A percentile compares a stretch with the other conserved stretches of the same genome.
These are phyloP conservation scores for Pogonocherus hispidulus DNA, from an alignment of 2,888 invertebrate species.

Conservation along the genomic window DNA sequence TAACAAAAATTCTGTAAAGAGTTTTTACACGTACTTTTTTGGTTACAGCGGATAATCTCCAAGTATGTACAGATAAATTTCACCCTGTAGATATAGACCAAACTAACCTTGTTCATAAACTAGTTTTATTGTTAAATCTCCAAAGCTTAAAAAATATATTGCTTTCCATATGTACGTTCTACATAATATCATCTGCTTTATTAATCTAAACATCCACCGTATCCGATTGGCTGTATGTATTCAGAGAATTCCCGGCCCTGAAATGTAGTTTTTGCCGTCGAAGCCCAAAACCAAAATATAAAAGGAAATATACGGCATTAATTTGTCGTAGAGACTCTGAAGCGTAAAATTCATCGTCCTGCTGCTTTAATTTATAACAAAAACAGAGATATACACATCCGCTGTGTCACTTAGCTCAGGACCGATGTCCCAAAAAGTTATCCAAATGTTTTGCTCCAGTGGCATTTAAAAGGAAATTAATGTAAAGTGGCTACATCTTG, in stretches of 20 bases:
- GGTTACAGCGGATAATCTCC: no score
- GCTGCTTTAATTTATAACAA: constrained; percentile 29
- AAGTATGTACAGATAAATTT: no score
- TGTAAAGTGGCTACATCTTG: neutral
- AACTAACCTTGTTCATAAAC: no score
- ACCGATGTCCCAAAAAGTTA: constrained; percentile 5
- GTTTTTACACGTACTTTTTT: no score
- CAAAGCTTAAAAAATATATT: no score
- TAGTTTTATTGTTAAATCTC: no score
- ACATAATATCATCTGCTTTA: no score
- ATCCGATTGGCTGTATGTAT: no score
- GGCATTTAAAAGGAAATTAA: constrained; percentile 3
- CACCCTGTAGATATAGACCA: no score
- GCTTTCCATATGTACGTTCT: no score
- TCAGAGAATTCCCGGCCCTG: neutral
- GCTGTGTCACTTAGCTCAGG: constrained; percentile 1
- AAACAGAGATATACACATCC: constrained; percentile 20
- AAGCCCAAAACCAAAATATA: neutral
- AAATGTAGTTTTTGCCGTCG: neutral
- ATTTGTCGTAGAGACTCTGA: constrained; percentile 12
- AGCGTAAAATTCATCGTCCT: constrained; percentile 23
- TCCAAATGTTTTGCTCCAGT: neutral
- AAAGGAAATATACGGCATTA: constrained; percentile 16
- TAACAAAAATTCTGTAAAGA: no score
- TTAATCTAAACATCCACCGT: no score